Percentiles rank a stretch among this genome's conserved stretches.
Conservation (phyloP, 2,797 vertebrate species). For the Pseudocheirus occidentalis region DNA sequence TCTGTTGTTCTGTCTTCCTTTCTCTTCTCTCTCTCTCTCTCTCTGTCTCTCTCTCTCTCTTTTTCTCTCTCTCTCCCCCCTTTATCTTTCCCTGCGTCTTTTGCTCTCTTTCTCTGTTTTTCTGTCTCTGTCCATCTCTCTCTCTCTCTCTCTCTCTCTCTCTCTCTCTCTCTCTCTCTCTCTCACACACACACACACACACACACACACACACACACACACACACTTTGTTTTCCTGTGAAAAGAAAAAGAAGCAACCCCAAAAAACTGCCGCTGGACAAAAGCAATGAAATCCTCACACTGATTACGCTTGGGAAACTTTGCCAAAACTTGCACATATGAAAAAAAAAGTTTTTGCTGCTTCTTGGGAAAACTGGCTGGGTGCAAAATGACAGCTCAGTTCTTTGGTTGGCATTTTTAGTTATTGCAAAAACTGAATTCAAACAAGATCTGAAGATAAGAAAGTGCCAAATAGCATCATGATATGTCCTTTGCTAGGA, state of each 20-base stretch:
- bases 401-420: conserved; percentile 49
- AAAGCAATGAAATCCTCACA: conserved; percentile 57
- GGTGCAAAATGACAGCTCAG: conserved; percentile 54
- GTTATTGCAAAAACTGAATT: conserved; percentile 26
- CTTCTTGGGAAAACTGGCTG: conserved; percentile 51
- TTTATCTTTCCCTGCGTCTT: neutral
- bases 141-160: neutral
- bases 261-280: conserved; percentile 63
- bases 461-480: conserved; percentile 1
- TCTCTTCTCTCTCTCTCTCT: neutral
- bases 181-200: neutral
- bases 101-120: too few relatives aligned
- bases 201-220: neutral
- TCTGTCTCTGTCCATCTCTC: neutral
- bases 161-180: conserved; percentile 10
- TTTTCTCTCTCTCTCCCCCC: neutral
- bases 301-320: conserved; percentile 65
- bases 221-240: neutral
- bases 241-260: neutral
- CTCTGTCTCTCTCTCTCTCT: neutral
- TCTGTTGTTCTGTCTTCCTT: neutral
- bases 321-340: conserved; percentile 22
- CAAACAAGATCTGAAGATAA: conserved; percentile 44
- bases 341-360: conserved; percentile 59
- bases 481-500: neutral